A percentile compares a stretch with the other conserved stretches of the same genome.
phyloP scores from a whole-genome alignment of 2,797 vertebrate species.

The Varecia variegata region DNA sequence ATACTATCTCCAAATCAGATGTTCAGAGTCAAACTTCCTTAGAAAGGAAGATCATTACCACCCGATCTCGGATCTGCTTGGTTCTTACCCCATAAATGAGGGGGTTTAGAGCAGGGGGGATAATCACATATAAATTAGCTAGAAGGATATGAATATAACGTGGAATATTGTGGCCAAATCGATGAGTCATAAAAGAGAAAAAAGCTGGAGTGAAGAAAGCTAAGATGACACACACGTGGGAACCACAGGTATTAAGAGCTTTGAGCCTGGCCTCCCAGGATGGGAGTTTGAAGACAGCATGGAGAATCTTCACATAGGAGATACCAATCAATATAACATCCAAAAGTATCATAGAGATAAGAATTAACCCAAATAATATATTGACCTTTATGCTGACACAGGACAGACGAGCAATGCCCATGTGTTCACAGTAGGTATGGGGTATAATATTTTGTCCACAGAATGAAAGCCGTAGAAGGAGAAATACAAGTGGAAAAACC shows the following conservation, averaged over 20 bases:
- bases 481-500: slow-evolving; percentile 41
- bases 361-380: slow-evolving; percentile 80
- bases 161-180: slow-evolving; percentile 61
- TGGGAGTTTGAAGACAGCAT: slow-evolving; percentile 73
- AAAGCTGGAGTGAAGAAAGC: slow-evolving; percentile 82
- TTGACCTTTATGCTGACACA: slow-evolving; percentile 80
- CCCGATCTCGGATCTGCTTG: not conserved
- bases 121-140: slow-evolving; percentile 59
- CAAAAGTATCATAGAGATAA: slow-evolving; percentile 85
- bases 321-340: slow-evolving; percentile 85
- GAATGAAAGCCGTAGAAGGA: slow-evolving; percentile 77
- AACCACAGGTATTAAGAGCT: slow-evolving; percentile 87
- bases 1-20: not conserved
- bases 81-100: slow-evolving; percentile 45
- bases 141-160: slow-evolving; percentile 65
- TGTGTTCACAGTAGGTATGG: slow-evolving; percentile 89
- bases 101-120: slow-evolving; percentile 57
- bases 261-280: slow-evolving; percentile 82
- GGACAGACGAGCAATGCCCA: slow-evolving; percentile 86
- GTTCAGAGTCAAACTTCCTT: slow-evolving; percentile 9
- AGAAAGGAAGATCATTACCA: not conserved
- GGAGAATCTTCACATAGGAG: slow-evolving; percentile 86
- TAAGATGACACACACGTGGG: slow-evolving; percentile 87
- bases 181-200: slow-evolving; percentile 47
- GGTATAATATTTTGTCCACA: slow-evolving; percentile 82